phyloP scores from a whole-genome alignment of 2,797 vertebrate species.

The Microctenopoma lineatum region DNA sequence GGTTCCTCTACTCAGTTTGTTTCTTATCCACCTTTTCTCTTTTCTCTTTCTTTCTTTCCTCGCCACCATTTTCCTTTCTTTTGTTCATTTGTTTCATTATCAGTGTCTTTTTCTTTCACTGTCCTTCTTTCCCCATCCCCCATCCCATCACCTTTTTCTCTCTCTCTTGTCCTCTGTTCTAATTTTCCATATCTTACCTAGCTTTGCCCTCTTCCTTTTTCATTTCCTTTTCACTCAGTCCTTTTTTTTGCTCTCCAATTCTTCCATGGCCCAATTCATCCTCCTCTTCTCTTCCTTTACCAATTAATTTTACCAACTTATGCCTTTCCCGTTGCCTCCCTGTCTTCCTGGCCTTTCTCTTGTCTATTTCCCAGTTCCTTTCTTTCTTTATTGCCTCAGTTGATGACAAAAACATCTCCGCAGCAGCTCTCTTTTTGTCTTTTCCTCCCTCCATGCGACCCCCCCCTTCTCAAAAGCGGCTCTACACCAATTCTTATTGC shows the following conservation, averaged over 20 bases:
- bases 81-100: background rate
- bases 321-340: no score
- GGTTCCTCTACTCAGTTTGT: background rate
- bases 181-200: slow-evolving; percentile 11
- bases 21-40: background rate
- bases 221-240: background rate
- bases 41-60: no score
- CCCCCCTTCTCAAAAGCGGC: slow-evolving; percentile 28
- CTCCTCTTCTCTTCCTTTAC: background rate
- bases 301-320: background rate
- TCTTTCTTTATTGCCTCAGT: background rate
- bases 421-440: slow-evolving; percentile 1
- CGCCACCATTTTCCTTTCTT: background rate
- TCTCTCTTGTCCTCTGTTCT: background rate
- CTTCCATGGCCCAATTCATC: background rate
- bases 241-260: background rate
- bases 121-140: background rate
- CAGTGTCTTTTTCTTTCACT: background rate
- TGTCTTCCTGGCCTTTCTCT: background rate
- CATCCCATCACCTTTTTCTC: background rate
- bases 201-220: background rate
- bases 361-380: background rate
- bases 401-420: slow-evolving; percentile 27
- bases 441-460: background rate
- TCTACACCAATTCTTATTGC: slow-evolving; percentile 33